Base-by-base conservation (phyloP, 2,888 invertebrate species). In the Coenonympha glycerion region DNA sequence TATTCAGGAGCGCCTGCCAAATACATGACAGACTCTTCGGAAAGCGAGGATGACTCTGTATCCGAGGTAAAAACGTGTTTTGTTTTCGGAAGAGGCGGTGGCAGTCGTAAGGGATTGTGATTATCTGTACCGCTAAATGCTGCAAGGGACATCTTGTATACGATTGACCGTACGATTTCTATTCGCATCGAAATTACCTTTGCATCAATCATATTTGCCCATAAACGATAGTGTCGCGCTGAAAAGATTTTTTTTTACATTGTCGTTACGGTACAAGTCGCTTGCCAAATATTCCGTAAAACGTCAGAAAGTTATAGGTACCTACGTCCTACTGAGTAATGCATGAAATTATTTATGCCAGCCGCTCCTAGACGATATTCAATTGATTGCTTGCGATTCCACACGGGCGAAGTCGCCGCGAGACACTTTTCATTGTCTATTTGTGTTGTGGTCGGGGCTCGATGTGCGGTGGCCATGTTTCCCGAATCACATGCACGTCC, bases 1-100 rank as follows among this genome's bases (percentile, higher is more conserved):
- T 93, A 92, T 89, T 92, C 92, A 77, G 94, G 93, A 87, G 88
- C 91, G 79, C 94, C 93, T 81, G 92, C 93, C 78, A 93, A 93
- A 89, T 94, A 92, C 91, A 95, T 95, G 90, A 93, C 95, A 87
- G 96, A 96, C 90, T 92, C 96, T 83, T 96, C 96, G 74, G 96
- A 95, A 90, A 96, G 96, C 85, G 97, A 97, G 86, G 96, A 96
- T 88, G 97, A 96, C 85, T 96, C 96, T 88, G 95, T 95, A 82
- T 96, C 96, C 74, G 96, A 96, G 95, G 96, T 97, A 92, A 91
- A 44, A 87, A 86, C 84, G 86, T 86, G 86, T 87, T 86, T 86
- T 86, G 86, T 87, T 86, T 87, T 85, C 76, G 72, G 73, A 63
- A 76, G 81, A 86, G 86, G 86, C 85, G 85, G 83, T 83, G 84